Evolutionary conservation across 2,888 invertebrate genomes (phyloP).

Genomic region (Molorchus minor): DNA sequence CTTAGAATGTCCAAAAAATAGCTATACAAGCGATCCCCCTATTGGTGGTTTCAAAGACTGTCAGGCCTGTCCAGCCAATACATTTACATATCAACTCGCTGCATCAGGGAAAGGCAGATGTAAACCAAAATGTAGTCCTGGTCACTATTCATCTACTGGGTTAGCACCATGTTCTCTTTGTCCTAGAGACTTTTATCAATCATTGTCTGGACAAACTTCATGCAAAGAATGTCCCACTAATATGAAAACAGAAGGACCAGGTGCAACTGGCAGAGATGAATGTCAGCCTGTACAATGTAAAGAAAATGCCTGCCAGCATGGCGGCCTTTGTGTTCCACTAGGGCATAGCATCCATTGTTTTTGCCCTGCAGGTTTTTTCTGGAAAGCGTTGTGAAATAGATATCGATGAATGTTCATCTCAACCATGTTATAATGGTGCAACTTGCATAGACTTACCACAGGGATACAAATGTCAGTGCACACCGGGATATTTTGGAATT

Average conservation of each 20-base stretch:
- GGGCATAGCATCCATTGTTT: slow-evolving; percentile 89
- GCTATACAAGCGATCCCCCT: slow-evolving; percentile 88
- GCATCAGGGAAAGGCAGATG: slow-evolving; percentile 84
- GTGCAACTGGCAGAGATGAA: slow-evolving; percentile 83
- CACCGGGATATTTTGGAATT: slow-evolving; percentile 87
- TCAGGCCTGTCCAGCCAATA: slow-evolving; percentile 88
- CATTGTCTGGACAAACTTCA: slow-evolving; percentile 81
- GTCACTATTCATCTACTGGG: slow-evolving; percentile 92
- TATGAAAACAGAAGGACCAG: slow-evolving; percentile 84
- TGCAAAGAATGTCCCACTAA: slow-evolving; percentile 93
- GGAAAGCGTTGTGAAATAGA: slow-evolving; percentile 94
- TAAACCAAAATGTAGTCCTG: slow-evolving; percentile 87
- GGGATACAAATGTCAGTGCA: slow-evolving; percentile 90
- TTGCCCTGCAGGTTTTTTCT: slow-evolving; percentile 93
- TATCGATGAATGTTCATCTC: slow-evolving; percentile 93
- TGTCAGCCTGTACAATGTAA: slow-evolving; percentile 89
- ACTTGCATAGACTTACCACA: slow-evolving; percentile 92
- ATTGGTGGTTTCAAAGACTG: slow-evolving; percentile 93
- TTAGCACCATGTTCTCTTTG: slow-evolving; percentile 93
- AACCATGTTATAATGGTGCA: slow-evolving; percentile 93
- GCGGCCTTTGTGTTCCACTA: slow-evolving; percentile 89
- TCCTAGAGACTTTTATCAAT: slow-evolving; percentile 92
- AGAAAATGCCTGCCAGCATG: slow-evolving; percentile 88
- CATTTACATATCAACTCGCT: slow-evolving; percentile 91
- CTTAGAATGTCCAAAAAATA: slow-evolving; percentile 91